Conservation (phyloP, 2,113 vertebrate species). For the Donacobius atricapilla region DNA sequence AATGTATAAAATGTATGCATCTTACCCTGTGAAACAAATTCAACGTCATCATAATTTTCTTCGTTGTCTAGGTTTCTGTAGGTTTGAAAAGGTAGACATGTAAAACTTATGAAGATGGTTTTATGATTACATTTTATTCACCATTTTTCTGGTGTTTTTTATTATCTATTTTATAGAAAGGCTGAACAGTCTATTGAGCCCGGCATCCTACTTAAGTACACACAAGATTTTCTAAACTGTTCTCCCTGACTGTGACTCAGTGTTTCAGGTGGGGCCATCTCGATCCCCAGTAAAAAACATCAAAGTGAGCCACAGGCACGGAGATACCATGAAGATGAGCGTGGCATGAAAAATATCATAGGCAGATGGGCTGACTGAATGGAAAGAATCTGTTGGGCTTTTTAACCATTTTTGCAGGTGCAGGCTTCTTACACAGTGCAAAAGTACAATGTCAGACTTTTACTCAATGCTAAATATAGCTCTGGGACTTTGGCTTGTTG, state of each 20-base stretch:
- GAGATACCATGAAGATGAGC: neutral
- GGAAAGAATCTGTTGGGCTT: neutral
- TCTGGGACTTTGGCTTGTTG: neutral
- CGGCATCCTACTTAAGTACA: neutral
- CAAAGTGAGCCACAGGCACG: neutral
- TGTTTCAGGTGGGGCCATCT: neutral
- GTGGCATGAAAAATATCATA: neutral
- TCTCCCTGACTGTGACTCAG: neutral
- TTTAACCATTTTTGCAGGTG: neutral
- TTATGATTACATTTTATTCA: neutral
- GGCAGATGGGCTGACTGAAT: neutral
- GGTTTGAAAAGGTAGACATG: constrained; percentile 5
- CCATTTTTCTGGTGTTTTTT: neutral
- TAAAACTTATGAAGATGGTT: neutral
- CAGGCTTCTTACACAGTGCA: neutral
- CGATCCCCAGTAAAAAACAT: neutral
- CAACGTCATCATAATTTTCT: constrained; percentile 83
- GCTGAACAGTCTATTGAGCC: neutral
- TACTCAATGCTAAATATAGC: neutral
- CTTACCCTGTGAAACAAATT: constrained; percentile 67
- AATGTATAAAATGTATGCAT: neutral
- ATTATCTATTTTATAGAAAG: neutral
- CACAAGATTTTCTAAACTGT: neutral
- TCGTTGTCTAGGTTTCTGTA: constrained; percentile 71
- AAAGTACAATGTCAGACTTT: neutral